A percentile compares a stretch with the other conserved stretches of the same genome.
These are phyloP conservation scores for Macroglossus sobrinus DNA, from an alignment of 2,113 vertebrate species.

Conservation along the genomic window DNA sequence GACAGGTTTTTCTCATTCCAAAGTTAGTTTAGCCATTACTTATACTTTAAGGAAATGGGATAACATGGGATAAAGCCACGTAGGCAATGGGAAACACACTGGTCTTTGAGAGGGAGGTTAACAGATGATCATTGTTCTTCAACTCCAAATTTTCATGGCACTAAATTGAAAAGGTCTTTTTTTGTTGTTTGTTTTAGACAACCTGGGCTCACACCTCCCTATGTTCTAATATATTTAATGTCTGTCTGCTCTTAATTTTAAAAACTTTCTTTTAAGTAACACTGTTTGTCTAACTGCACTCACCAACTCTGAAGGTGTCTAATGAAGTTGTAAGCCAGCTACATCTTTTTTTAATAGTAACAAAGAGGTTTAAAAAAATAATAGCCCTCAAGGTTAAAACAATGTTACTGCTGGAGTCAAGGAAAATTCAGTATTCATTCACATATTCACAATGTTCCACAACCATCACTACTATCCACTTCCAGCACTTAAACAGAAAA, in stretches of 20 bases:
- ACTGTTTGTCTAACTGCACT: background rate
- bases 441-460: background rate
- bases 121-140: background rate
- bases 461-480: background rate
- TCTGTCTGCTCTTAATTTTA: background rate
- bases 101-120: background rate
- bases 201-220: background rate
- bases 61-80: background rate
- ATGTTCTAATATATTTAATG: background rate
- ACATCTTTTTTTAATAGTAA: background rate
- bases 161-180: background rate
- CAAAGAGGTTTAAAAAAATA: background rate
- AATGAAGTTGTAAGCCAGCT: background rate
- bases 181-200: background rate
- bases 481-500: background rate
- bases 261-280: background rate
- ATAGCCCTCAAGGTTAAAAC: background rate
- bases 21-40: background rate
- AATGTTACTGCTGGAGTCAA: background rate
- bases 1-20: background rate
- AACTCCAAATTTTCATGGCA: background rate
- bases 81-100: background rate
- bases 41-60: background rate
- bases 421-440: background rate
- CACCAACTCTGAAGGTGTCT: background rate